Evolutionary conservation across 2,797 vertebrate species (phyloP), one percentile per base, ranked within the genome.

Genomic region (Microtus agrestis): DNA sequence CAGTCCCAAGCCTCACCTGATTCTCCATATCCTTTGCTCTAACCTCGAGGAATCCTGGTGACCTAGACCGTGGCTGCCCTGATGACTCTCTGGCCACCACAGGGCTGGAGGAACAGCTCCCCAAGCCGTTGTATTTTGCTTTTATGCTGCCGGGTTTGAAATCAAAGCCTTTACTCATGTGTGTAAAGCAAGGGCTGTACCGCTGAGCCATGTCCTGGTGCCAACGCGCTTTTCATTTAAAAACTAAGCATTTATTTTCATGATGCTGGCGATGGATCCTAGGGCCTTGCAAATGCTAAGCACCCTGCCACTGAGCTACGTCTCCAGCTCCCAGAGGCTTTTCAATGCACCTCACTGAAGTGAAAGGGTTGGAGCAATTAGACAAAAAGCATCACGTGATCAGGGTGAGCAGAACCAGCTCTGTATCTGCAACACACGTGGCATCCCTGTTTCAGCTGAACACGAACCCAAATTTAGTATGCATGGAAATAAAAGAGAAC

Each of bases 11-110:
- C 34, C 40, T 0, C 99, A 99, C 96, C 99, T 99, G 98, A 99
- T 99, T 95, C 99, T 99, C 95, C 99, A 99, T 0, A 99, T 99
- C 99, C 6, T 99, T 99, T 48, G 98, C 99, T 99, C 99, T 48
- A 99, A 99, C 97, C 98, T 99, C 96, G 99, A 99, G 98, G 99
- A 99, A 98, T 99, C 99, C 91, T 99, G 98, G 99, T 0, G 48
- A 65, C 74, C 98, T 99, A 0, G 99, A 99, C 97, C 99, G 99
- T 92, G 99, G 99, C 74, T 99, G 99, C 98, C 99, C 99, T 91
- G 99, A 99, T 29, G 48, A 46, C 6, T 17, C 5, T 29, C 34
- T 67, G 48, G 51, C 63, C 40, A 37, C 40, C 40, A 11, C 0
- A 6, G 4, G 14, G 61, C 48, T 46, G 29, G 37, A 79, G 51